phyloP scores from a whole-genome alignment of 2,797 vertebrate genomes.

The Bovichtus variegatus region DNA sequence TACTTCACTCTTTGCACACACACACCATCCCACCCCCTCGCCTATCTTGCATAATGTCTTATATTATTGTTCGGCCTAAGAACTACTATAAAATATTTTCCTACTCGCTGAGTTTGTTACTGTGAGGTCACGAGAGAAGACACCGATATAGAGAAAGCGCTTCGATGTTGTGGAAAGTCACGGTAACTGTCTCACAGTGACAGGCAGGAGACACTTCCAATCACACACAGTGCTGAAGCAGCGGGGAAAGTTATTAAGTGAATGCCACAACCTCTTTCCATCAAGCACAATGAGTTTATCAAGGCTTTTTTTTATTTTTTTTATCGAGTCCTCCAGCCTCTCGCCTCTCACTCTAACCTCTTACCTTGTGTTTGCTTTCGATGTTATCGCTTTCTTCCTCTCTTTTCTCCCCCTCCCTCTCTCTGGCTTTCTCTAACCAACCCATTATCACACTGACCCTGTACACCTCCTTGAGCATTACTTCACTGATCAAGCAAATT shows the following conservation, averaged over 20 bases:
- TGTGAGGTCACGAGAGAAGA: conserved; percentile 17
- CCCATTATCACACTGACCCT: conserved; percentile 64
- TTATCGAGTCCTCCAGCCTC: conserved; percentile 23
- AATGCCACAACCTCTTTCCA: conserved; percentile 79
- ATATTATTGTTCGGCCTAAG: conserved; percentile 12
- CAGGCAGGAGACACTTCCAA: conserved; percentile 72
- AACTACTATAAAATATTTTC: conserved; percentile 20
- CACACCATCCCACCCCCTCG: not conserved
- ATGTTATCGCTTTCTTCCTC: not conserved
- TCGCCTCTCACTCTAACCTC: conserved; percentile 17
- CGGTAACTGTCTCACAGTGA: conserved; percentile 58
- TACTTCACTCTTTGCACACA: conserved; percentile 10
- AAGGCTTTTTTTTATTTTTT: conserved; percentile 38
- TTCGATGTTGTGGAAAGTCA: conserved; percentile 43
- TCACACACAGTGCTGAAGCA: conserved; percentile 58
- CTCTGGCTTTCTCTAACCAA: conserved; percentile 7
- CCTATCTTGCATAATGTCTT: conserved; percentile 31
- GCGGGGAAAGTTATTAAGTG: conserved; percentile 75
- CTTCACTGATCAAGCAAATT: conserved; percentile 56
- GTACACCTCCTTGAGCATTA: conserved; percentile 36
- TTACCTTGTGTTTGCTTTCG: conserved; percentile 25
- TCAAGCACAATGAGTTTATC: conserved; percentile 77
- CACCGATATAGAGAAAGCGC: conserved; percentile 11
- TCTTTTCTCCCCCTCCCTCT: not conserved
- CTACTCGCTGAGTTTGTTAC: conserved; percentile 30